Conservation (phyloP, 2,888 invertebrate genomes). For the Drosophila borborema region DNA sequence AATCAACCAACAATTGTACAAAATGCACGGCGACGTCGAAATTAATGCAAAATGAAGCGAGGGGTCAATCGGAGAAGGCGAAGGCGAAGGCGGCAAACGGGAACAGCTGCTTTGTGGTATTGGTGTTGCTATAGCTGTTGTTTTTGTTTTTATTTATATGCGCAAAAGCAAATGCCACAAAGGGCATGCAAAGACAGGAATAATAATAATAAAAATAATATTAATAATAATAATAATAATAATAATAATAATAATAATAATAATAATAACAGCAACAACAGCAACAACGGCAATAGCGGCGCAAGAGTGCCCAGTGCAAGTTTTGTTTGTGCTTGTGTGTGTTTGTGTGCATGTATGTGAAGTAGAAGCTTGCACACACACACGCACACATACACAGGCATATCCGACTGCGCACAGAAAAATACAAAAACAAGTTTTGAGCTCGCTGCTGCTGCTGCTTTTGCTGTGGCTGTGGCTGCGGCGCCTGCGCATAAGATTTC, state of each 20-base stretch:
- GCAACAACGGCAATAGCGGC: slow-evolving; percentile 6
- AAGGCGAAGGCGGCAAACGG: slow-evolving; percentile 35
- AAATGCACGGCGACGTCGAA: slow-evolving; percentile 56
- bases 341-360: slow-evolving; percentile 11
- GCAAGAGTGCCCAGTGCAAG: slow-evolving; percentile 36
- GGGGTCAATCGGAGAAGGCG: slow-evolving; percentile 47
- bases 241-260: not conserved
- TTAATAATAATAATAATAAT: no score
- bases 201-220: slow-evolving; percentile 22
- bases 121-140: slow-evolving; percentile 24
- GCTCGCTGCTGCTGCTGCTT: not conserved
- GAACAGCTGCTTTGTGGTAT: slow-evolving; percentile 51
- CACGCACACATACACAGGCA: slow-evolving; percentile 7
- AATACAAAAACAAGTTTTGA: slow-evolving; percentile 57
- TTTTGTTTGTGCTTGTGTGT: slow-evolving; percentile 14
- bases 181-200: slow-evolving; percentile 48
- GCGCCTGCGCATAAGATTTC: slow-evolving; percentile 71
- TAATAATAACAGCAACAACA: slow-evolving; percentile 14
- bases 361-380: slow-evolving; percentile 3
- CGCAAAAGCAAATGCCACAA: slow-evolving; percentile 32
- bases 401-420: slow-evolving; percentile 36
- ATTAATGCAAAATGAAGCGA: slow-evolving; percentile 50
- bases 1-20: slow-evolving; percentile 12
- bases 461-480: slow-evolving; percentile 29
- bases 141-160: not conserved